These are phyloP conservation scores for Amiota minor DNA, from an alignment of 2,888 invertebrate species.

Conservation along the genomic window DNA sequence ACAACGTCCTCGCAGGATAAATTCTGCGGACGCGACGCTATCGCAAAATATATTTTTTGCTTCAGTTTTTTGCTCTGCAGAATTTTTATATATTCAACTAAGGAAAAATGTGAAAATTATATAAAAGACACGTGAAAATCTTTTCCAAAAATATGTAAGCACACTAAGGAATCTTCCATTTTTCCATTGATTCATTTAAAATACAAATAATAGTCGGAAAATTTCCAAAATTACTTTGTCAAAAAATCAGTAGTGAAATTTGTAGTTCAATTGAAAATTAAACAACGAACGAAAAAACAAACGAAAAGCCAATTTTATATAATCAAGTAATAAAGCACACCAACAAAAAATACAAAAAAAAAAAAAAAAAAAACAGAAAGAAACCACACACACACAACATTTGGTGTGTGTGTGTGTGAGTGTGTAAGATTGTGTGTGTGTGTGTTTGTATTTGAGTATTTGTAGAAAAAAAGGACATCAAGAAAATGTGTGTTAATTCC, in stretches of 20 bases:
- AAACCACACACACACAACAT: background rate
- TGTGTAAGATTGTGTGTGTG: conserved; percentile 35
- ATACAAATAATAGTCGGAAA: background rate
- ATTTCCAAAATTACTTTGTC: background rate
- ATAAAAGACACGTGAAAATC: conserved; percentile 6
- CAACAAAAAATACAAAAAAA: too few relatives aligned
- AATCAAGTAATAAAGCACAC: conserved; percentile 63
- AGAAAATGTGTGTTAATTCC: conserved; percentile 30
- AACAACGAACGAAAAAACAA: conserved; percentile 30
- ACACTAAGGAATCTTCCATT: conserved; percentile 17
- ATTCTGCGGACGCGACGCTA: conserved; percentile 60
- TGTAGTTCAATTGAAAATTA: conserved; percentile 22
- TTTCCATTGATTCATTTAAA: background rate
- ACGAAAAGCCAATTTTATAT: conserved; percentile 62
- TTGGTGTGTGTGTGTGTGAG: conserved; percentile 41
- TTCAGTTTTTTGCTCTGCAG: conserved; percentile 29
- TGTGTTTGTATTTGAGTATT: conserved; percentile 33
- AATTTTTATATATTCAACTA: conserved; percentile 16
- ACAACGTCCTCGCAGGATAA: conserved; percentile 62
- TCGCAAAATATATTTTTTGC: conserved; percentile 29
- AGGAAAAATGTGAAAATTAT: conserved; percentile 28
- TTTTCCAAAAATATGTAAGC: conserved; percentile 3
- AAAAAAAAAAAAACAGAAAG: too few relatives aligned
- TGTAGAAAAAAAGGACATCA: conserved; percentile 32
- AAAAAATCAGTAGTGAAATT: conserved; percentile 26